Conservation (phyloP, 2,113 vertebrate genomes). For the Tyrannus savana region DNA sequence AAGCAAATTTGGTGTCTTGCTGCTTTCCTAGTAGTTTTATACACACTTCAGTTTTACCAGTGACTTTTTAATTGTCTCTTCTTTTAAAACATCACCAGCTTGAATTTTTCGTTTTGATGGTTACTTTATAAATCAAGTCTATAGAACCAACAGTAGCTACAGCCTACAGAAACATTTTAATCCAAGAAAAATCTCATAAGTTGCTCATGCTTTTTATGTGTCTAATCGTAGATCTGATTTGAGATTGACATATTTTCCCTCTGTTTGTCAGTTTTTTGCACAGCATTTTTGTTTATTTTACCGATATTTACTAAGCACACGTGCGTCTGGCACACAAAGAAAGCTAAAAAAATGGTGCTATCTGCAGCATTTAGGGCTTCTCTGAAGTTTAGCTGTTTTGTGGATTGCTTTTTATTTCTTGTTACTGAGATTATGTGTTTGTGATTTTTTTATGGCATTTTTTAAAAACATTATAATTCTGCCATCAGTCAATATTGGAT, state of each 20-base stretch:
- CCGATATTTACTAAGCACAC: not conserved
- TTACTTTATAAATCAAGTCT: conserved; percentile 23
- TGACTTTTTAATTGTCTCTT: conserved; percentile 23
- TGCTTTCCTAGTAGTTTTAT: not conserved
- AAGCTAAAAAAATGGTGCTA: not conserved
- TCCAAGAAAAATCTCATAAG: not conserved
- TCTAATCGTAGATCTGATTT: conserved; percentile 44
- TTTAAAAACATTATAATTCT: not conserved
- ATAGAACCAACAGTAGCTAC: not conserved
- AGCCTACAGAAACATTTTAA: not conserved
- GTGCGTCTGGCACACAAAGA: not conserved
- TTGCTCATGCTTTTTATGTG: conserved; percentile 7
- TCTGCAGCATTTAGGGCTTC: not conserved
- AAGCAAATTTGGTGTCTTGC: not conserved
- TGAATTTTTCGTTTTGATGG: conserved; percentile 9
- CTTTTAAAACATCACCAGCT: not conserved
- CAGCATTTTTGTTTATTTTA: conserved; percentile 33
- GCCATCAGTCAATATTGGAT: not conserved
- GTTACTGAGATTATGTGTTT: not conserved
- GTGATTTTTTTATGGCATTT: not conserved
- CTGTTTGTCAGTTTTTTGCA: conserved; percentile 3
- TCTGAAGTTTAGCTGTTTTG: not conserved
- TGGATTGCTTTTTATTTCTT: not conserved
- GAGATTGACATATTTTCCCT: conserved; percentile 46
- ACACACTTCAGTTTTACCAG: not conserved